These are phyloP conservation scores for Rhyacophila brunnea DNA, from an alignment of 1,140 invertebrate species.

Conservation along the genomic window DNA sequence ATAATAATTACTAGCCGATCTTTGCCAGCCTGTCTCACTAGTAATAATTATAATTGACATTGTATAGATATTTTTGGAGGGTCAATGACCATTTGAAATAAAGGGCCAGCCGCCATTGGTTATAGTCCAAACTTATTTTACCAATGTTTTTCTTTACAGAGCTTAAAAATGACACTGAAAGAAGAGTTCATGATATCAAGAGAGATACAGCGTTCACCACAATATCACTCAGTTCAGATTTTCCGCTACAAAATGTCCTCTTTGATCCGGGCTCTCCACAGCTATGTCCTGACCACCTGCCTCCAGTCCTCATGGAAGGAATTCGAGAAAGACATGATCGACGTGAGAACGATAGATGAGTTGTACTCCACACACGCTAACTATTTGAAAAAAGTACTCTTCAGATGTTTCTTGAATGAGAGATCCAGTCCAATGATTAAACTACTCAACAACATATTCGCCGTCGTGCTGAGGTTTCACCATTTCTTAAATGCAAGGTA, in stretches of 20 bases:
- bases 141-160: too few relatives aligned
- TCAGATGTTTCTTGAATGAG: conserved; percentile 67
- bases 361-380: conserved; percentile 66
- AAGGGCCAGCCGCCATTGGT: too few relatives aligned
- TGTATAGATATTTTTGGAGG: too few relatives aligned
- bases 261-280: conserved; percentile 68
- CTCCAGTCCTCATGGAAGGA: conserved; percentile 68
- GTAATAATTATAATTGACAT: too few relatives aligned
- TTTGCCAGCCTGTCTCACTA: too few relatives aligned
- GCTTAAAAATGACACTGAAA: conserved; percentile 54
- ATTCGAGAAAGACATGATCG: conserved; percentile 64
- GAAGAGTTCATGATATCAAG: conserved; percentile 44
- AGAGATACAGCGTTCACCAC: conserved; percentile 53
- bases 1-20: too few relatives aligned
- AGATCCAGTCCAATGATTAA: conserved; percentile 64
- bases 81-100: too few relatives aligned
- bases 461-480: conserved; percentile 70
- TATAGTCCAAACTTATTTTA: too few relatives aligned
- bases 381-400: conserved; percentile 72
- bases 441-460: conserved; percentile 65
- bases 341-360: conserved; percentile 63
- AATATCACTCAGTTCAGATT: conserved; percentile 63
- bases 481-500: conserved; percentile 49
- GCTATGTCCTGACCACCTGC: conserved; percentile 69
- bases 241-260: conserved; percentile 72